Conservation (phyloP, 2,797 vertebrate genomes). For the Numenius phaeopus region DNA sequence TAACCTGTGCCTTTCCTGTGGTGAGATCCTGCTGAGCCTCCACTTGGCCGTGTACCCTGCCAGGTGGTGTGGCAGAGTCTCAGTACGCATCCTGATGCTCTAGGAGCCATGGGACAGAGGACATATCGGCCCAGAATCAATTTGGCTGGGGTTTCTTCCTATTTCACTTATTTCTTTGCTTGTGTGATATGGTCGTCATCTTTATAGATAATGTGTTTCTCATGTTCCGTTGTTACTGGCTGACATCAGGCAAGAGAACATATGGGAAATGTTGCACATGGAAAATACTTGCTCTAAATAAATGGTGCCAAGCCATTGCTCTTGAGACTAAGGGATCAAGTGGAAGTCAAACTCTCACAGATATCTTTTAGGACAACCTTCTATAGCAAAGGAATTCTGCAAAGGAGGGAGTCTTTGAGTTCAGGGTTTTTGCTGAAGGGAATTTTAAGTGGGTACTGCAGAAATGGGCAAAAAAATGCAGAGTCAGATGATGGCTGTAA, state of each 20-base stretch:
- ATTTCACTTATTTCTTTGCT: background rate
- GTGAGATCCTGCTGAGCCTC: background rate
- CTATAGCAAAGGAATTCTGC: background rate
- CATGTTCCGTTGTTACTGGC: rapidly evolving
- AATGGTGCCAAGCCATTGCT: background rate
- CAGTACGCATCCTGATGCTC: too few relatives aligned
- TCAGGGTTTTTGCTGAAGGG: background rate
- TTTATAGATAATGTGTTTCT: background rate
- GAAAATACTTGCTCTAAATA: background rate
- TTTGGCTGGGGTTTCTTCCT: background rate
- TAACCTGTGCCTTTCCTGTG: background rate
- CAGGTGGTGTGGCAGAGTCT: background rate
- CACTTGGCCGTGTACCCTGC: rapidly evolving
- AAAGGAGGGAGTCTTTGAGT: background rate
- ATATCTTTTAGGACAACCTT: background rate
- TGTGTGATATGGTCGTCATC: background rate
- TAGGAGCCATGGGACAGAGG: background rate
- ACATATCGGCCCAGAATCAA: background rate
- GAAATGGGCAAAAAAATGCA: background rate
- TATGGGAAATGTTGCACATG: background rate
- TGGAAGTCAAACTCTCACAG: background rate
- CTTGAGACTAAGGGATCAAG: background rate
- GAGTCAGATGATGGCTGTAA: background rate
- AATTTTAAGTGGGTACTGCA: background rate
- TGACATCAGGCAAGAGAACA: background rate